These are phyloP conservation scores for Pseudanteris insignis DNA, from an alignment of 2,888 invertebrate species.

Conservation along the genomic window DNA sequence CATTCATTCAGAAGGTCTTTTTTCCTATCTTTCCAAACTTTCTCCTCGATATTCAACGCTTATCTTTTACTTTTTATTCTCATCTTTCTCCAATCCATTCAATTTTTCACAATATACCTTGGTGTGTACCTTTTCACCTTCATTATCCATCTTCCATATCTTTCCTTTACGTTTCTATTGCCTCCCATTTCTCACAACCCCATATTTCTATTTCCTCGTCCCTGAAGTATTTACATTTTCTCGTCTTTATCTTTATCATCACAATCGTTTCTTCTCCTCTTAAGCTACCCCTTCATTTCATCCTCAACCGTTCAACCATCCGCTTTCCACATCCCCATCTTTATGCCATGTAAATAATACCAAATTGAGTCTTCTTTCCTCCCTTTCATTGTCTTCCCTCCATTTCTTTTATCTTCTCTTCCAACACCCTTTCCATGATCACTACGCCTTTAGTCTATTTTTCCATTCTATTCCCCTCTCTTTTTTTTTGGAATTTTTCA, in stretches of 20 bases:
- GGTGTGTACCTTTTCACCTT: neutral
- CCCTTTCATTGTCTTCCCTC: no score
- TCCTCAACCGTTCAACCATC: no score
- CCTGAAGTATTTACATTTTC: no score
- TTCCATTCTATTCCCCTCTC: no score
- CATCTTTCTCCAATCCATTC: constrained; percentile 1
- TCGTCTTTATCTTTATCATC: neutral
- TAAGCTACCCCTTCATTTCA: neutral
- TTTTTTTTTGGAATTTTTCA: no score
- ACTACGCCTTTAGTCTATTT: no score
- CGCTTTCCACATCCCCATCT: no score
- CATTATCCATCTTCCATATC: constrained; percentile 1
- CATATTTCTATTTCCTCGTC: no score
- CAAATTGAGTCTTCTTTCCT: no score
- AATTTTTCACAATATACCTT: constrained; percentile 2
- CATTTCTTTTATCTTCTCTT: no score
- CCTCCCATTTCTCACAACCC: neutral
- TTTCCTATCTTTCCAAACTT: neutral
- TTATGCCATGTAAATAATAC: no score
- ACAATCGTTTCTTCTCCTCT: neutral
- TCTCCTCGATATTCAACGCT: neutral
- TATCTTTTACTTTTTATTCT: neutral
- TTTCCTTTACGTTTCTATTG: neutral
- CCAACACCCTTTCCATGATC: no score
- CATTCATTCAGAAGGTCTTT: neutral